Percentiles rank a stretch among this genome's conserved stretches.
Evolutionary conservation across 2,888 invertebrate species (phyloP).

Genomic region (Athetis lepigone): DNA sequence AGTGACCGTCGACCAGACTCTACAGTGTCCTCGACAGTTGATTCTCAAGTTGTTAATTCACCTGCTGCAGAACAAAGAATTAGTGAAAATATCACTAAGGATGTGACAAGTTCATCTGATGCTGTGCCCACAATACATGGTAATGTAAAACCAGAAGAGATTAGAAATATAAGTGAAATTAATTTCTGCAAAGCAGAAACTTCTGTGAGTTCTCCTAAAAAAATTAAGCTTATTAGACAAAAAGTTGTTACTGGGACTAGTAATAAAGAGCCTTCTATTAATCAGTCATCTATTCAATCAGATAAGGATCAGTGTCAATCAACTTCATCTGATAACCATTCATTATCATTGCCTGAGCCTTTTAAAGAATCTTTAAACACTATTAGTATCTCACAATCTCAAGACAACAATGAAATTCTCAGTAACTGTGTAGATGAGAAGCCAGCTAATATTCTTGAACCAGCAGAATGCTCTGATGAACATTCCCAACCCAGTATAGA

Average conservation of each 20-base stretch:
- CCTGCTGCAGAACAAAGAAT: constrained; percentile 71
- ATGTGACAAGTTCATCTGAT: constrained; percentile 89
- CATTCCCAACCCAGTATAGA: constrained; percentile 53
- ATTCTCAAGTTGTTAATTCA: constrained; percentile 76
- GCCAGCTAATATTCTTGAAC: constrained; percentile 32
- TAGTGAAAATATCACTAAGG: constrained; percentile 81
- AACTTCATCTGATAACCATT: constrained; percentile 76
- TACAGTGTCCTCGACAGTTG: constrained; percentile 87
- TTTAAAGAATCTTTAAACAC: constrained; percentile 63
- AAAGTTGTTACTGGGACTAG: constrained; percentile 75
- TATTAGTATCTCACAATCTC: constrained; percentile 65
- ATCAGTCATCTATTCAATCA: constrained; percentile 59
- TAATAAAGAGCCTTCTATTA: constrained; percentile 69
- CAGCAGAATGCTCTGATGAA: constrained; percentile 46
- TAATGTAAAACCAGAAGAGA: constrained; percentile 84
- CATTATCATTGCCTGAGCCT: constrained; percentile 60
- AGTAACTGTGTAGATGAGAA: constrained; percentile 45
- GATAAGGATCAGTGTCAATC: constrained; percentile 82
- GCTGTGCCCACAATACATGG: constrained; percentile 80
- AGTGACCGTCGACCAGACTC: constrained; percentile 85
- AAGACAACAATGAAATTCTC: constrained; percentile 42
- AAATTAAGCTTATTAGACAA: constrained; percentile 87
- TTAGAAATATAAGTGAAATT: constrained; percentile 86
- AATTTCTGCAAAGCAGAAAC: constrained; percentile 89
- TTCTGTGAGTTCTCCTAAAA: constrained; percentile 83